These are phyloP conservation scores for Oreotrochilus melanogaster DNA, from an alignment of 2,113 vertebrate species.

Conservation along the genomic window DNA sequence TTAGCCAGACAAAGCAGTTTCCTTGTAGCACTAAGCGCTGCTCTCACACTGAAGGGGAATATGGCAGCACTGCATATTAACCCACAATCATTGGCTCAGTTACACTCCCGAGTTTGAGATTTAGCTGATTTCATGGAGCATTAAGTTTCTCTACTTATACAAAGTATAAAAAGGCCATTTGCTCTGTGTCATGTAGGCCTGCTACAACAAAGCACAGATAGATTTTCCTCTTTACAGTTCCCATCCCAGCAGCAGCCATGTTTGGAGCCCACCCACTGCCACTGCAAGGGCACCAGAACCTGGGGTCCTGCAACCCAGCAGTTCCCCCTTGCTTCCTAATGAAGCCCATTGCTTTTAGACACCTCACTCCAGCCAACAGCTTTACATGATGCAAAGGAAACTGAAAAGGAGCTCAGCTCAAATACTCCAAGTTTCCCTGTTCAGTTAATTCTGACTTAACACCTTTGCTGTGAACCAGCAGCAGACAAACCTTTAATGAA, in stretches of 20 bases:
- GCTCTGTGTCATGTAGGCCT: background rate
- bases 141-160: background rate
- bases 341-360: background rate
- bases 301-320: background rate
- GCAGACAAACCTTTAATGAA: background rate
- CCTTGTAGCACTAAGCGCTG: background rate
- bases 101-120: background rate
- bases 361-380: background rate
- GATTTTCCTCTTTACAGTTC: background rate
- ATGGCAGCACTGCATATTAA: background rate
- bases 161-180: background rate
- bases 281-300: background rate
- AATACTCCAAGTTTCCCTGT: too few species aligned
- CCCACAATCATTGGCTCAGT: background rate
- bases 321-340: fast-evolving
- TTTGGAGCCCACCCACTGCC: fast-evolving
- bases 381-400: fast-evolving
- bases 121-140: background rate
- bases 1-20: background rate
- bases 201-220: background rate
- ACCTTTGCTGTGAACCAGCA: background rate
- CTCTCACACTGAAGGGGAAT: background rate
- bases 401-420: background rate
- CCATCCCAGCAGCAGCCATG: fast-evolving
- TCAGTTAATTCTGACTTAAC: background rate